These are phyloP conservation scores for Acanthococcus lagerstroemiae DNA, from an alignment of 2,888 invertebrate species.

Conservation along the genomic window DNA sequence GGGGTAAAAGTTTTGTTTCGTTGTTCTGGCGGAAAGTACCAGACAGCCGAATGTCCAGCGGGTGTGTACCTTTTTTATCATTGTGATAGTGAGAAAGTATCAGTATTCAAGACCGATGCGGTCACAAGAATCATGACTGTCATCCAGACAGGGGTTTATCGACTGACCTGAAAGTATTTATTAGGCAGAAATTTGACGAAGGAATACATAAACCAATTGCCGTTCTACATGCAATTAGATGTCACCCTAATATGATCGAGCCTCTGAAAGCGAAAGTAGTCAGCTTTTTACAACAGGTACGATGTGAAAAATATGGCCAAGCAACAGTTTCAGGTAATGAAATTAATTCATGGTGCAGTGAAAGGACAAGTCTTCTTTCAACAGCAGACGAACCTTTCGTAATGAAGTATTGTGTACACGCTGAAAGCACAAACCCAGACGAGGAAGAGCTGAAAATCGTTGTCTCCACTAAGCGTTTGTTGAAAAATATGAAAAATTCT, in stretches of 20 bases:
- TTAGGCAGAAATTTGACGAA: not conserved
- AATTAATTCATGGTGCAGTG: constrained; percentile 21
- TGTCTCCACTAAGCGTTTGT: constrained; percentile 19
- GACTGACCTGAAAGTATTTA: not conserved
- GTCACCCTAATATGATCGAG: not conserved
- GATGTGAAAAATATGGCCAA: not conserved
- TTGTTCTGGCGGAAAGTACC: not conserved
- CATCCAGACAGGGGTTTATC: not conserved
- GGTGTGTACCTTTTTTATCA: not conserved
- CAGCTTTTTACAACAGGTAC: not conserved
- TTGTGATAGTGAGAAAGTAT: not conserved
- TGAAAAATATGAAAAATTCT: not conserved
- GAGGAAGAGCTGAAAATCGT: constrained; percentile 29
- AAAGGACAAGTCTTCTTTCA: not conserved
- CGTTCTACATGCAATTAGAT: not conserved
- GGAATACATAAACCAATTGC: constrained; percentile 4
- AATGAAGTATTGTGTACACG: constrained; percentile 19
- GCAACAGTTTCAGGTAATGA: constrained; percentile 17
- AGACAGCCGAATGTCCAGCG: not conserved
- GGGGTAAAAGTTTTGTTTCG: not conserved
- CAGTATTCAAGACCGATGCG: not conserved
- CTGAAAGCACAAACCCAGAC: constrained; percentile 19
- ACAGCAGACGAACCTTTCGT: constrained; percentile 26
- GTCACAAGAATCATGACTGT: not conserved
- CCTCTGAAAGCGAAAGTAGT: not conserved